Evolutionary conservation across 2,888 invertebrate species (phyloP).

Genomic region (Scelioninae gen. 2): DNA sequence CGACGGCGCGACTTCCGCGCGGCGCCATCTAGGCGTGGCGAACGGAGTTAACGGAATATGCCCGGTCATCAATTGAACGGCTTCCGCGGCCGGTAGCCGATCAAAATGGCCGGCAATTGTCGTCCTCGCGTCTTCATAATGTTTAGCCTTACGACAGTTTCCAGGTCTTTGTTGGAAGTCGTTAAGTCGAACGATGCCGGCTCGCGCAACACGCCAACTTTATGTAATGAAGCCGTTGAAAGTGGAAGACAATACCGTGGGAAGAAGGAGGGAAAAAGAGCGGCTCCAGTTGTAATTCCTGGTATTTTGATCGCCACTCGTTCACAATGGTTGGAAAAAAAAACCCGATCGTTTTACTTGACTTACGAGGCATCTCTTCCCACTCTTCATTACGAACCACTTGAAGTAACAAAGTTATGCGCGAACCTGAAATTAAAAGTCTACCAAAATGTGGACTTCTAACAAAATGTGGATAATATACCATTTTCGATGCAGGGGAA

Average conservation of each 20-base stretch:
- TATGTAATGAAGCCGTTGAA: constrained; percentile 54
- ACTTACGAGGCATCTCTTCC: constrained; percentile 36
- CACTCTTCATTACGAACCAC: constrained; percentile 21
- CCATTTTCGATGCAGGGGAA: no score
- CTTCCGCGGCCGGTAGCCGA: not conserved
- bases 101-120: constrained; percentile 18
- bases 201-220: constrained; percentile 43
- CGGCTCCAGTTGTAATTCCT: constrained; percentile 41
- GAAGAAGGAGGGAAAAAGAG: constrained; percentile 20
- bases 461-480: no score
- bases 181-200: constrained; percentile 38
- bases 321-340: constrained; percentile 38
- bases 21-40: constrained; percentile 5
- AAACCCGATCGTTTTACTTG: constrained; percentile 44
- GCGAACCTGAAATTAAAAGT: no score
- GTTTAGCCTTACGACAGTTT: constrained; percentile 24
- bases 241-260: constrained; percentile 53
- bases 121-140: constrained; percentile 22
- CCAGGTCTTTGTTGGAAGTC: constrained; percentile 43
- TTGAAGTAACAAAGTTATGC: constrained; percentile 35
- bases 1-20: constrained; percentile 7
- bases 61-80: constrained; percentile 3
- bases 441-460: no score
- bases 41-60: constrained; percentile 17
- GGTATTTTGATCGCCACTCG: constrained; percentile 46